Percentiles rank a stretch among this genome's conserved stretches.
These are phyloP conservation scores for Theretra japonica DNA, from an alignment of 2,888 invertebrate species.

Conservation along the genomic window DNA sequence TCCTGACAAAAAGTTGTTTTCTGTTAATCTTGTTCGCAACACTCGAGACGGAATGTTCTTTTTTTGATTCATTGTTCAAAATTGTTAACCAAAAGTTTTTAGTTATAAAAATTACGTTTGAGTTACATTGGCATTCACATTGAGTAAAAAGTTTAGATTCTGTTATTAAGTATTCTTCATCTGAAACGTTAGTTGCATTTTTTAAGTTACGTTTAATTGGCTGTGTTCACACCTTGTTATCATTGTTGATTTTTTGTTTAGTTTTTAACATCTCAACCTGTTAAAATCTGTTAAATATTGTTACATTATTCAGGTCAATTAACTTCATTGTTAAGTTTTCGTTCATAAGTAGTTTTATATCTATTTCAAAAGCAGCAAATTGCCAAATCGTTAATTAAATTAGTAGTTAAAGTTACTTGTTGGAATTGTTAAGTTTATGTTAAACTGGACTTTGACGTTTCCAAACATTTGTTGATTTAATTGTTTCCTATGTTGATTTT, in stretches of 20 bases:
- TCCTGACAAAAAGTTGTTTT: conserved; percentile 38
- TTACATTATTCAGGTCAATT: background rate
- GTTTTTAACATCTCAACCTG: background rate
- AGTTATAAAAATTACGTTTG: background rate
- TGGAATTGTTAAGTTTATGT: conserved; percentile 37
- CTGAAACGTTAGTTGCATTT: background rate
- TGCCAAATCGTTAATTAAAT: conserved; percentile 22
- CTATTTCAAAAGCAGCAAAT: conserved; percentile 36
- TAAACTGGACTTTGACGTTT: conserved; percentile 29
- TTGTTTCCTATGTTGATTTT: conserved; percentile 33
- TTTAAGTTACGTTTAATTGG: conserved; percentile 10
- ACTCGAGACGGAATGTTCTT: background rate
- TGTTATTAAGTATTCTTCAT: background rate
- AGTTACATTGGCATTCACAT: background rate
- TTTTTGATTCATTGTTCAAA: background rate
- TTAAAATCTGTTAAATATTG: conserved; percentile 5
- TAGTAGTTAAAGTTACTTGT: conserved; percentile 34
- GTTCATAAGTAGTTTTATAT: conserved; percentile 34
- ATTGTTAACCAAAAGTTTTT: conserved; percentile 11
- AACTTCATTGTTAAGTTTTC: background rate
- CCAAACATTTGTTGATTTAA: conserved; percentile 38
- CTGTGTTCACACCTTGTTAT: conserved; percentile 10
- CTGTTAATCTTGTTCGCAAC: conserved; percentile 36
- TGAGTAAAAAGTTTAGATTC: background rate
- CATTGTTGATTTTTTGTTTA: conserved; percentile 9